These are phyloP conservation scores for Helicolenus hilgendorfi DNA, from an alignment of 2,797 vertebrate species.

Conservation along the genomic window DNA sequence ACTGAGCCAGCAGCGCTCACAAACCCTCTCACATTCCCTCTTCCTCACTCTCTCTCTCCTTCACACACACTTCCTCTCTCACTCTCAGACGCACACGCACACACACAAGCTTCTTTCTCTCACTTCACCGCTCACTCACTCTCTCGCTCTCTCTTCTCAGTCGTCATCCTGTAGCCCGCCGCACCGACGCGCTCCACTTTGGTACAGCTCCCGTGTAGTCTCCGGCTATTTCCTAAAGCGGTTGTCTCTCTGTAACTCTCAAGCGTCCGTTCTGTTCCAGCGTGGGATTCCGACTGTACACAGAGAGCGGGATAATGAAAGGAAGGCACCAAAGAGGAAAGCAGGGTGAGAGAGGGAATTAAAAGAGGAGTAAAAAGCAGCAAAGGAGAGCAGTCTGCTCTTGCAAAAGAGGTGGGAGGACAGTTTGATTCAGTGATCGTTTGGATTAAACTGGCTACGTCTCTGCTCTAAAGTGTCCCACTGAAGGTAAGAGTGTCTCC, in stretches of 20 bases:
- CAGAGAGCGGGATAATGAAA: slow-evolving; percentile 79
- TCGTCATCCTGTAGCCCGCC: slow-evolving; percentile 58
- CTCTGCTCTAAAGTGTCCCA: slow-evolving; percentile 64
- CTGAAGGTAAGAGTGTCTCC: slow-evolving; percentile 79
- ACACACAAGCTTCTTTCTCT: slow-evolving; percentile 51
- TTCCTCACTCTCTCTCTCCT: slow-evolving; percentile 16
- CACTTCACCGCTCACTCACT: slow-evolving; percentile 51
- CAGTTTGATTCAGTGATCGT: slow-evolving; percentile 78
- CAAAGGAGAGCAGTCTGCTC: slow-evolving; percentile 40
- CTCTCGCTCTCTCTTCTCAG: slow-evolving; percentile 52
- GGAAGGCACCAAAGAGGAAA: slow-evolving; percentile 61
- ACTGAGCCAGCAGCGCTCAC: slow-evolving; percentile 71
- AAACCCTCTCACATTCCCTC: slow-evolving; percentile 49
- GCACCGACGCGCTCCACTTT: slow-evolving; percentile 73
- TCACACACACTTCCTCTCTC: slow-evolving; percentile 52
- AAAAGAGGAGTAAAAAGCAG: slow-evolving; percentile 58
- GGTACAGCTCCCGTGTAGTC: slow-evolving; percentile 50
- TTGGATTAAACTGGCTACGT: slow-evolving; percentile 84
- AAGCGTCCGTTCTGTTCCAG: slow-evolving; percentile 36
- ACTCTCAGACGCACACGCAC: slow-evolving; percentile 23
- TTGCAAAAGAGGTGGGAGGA: slow-evolving; percentile 60
- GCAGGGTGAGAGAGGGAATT: slow-evolving; percentile 78
- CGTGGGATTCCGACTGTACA: slow-evolving; percentile 70
- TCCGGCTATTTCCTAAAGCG: slow-evolving; percentile 41
- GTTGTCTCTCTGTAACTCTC: slow-evolving; percentile 11